Conservation (phyloP, 2,888 invertebrate genomes). For the Chloroclysta siterata region DNA sequence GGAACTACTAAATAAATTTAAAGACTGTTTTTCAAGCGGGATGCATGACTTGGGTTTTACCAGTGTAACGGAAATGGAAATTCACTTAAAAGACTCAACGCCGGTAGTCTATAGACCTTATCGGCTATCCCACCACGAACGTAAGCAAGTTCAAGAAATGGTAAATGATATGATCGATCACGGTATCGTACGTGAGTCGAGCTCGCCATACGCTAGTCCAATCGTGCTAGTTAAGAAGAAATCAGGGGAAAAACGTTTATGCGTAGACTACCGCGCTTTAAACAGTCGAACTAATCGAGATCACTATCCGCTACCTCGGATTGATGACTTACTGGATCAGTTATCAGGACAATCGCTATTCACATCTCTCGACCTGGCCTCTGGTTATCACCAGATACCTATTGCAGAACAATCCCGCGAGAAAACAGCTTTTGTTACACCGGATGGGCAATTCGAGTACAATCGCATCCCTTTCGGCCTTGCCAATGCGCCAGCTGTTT, state of each 20-base stretch:
- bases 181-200: neutral
- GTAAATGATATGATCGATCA: slow-evolving; percentile 1
- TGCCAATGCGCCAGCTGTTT: slow-evolving; percentile 3
- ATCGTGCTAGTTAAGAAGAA: slow-evolving; percentile 9
- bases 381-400: slow-evolving; percentile 8
- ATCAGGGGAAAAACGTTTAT: slow-evolving; percentile 1
- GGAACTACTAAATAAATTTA: neutral
- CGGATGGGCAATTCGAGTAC: slow-evolving; percentile 6
- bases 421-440: slow-evolving; percentile 6
- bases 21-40: neutral
- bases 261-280: slow-evolving; percentile 11
- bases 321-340: slow-evolving; percentile 2
- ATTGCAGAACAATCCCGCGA: neutral
- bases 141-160: neutral
- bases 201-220: slow-evolving; percentile 6
- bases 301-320: slow-evolving; percentile 6
- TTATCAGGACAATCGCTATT: neutral
- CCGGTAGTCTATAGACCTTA: slow-evolving; percentile 13
- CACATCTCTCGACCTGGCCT: slow-evolving; percentile 3
- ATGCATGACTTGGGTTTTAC: slow-evolving; percentile 7
- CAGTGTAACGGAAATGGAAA: slow-evolving; percentile 4
- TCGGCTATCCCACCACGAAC: neutral
- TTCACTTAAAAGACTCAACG: neutral
- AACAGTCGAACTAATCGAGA: slow-evolving; percentile 1
- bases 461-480: slow-evolving; percentile 6